Percentiles rank a stretch among this genome's conserved stretches.
phyloP scores from a whole-genome alignment of 2,888 invertebrate species.

The Monoplex corrugatus region DNA sequence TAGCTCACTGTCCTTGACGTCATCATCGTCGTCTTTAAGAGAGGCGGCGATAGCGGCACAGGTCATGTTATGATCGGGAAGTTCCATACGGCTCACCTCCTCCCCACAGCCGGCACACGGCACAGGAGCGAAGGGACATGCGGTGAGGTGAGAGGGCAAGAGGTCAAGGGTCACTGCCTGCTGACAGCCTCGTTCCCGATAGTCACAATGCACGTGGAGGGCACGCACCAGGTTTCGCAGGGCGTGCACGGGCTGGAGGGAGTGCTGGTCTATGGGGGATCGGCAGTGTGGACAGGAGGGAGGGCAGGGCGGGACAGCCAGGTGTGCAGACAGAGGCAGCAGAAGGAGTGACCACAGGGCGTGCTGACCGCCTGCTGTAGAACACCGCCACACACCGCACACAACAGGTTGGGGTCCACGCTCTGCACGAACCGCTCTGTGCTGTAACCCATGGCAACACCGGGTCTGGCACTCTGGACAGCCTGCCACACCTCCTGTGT shows the following conservation, averaged over 20 bases:
- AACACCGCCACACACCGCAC: constrained; percentile 77
- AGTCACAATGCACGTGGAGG: constrained; percentile 73
- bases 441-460: constrained; percentile 75
- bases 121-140: constrained; percentile 71
- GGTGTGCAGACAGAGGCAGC: constrained; percentile 72
- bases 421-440: constrained; percentile 69
- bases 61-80: constrained; percentile 74
- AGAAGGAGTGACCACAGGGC: constrained; percentile 79
- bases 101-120: constrained; percentile 75
- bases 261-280: constrained; percentile 56
- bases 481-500: no score
- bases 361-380: constrained; percentile 78
- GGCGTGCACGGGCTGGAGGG: constrained; percentile 73
- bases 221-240: constrained; percentile 76
- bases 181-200: constrained; percentile 71
- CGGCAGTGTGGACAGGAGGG: constrained; percentile 78
- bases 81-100: constrained; percentile 67
- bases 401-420: constrained; percentile 78
- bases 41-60: constrained; percentile 83
- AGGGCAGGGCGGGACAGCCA: constrained; percentile 74
- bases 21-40: constrained; percentile 61
- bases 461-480: neutral
- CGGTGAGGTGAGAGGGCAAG: constrained; percentile 65
- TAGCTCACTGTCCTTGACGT: neutral
- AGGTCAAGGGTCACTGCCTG: constrained; percentile 70